Evolutionary conservation across 2,797 vertebrate species (phyloP).

Genomic region (Onychomys arenicola): DNA sequence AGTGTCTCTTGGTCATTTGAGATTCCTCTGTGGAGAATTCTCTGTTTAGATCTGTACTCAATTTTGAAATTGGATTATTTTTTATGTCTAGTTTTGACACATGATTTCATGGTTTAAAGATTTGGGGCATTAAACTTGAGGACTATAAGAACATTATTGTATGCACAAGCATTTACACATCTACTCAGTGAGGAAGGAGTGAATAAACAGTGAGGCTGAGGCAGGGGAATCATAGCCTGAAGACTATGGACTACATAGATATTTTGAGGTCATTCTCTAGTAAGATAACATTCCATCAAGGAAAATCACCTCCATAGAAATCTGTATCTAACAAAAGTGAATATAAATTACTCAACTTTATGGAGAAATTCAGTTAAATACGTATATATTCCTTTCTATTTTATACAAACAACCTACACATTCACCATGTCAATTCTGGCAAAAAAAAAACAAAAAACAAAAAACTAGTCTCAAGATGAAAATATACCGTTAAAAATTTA

Average conservation of each 20-base stretch:
- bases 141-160: neutral
- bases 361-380: neutral
- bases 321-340: neutral
- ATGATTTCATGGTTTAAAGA: neutral
- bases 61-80: neutral
- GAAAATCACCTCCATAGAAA: neutral
- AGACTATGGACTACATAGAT: neutral
- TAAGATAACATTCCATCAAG: neutral
- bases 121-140: neutral
- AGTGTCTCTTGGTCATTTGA: neutral
- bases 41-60: neutral
- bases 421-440: neutral
- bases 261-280: neutral
- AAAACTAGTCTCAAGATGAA: slow-evolving; percentile 77
- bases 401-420: neutral
- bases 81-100: neutral
- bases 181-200: neutral
- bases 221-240: neutral
- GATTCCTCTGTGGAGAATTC: neutral
- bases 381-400: neutral
- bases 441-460: neutral
- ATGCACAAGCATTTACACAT: neutral
- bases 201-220: neutral
- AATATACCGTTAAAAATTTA: slow-evolving; percentile 70
- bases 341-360: neutral